Evolutionary conservation across 2,888 invertebrate genomes (phyloP).

Genomic region (Leptogaster cylindrica): DNA sequence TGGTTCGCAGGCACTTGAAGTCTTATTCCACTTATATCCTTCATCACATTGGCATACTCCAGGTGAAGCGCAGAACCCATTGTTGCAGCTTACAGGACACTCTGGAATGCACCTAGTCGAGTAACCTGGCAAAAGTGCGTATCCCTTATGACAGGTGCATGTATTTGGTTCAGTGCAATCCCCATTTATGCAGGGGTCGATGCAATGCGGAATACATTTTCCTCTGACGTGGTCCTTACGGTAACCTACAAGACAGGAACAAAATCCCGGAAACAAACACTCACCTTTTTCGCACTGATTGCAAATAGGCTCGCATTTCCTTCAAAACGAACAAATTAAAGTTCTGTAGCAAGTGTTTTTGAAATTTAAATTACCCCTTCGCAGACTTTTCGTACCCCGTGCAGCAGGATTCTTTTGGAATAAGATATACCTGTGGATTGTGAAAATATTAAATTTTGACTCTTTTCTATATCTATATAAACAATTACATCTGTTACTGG

Average conservation of each 20-base stretch:
- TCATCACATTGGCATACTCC: neutral
- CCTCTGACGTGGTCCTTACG: slow-evolving; percentile 63
- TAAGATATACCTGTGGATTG: too few species aligned
- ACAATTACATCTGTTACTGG: too few species aligned
- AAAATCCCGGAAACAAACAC: slow-evolving; percentile 9
- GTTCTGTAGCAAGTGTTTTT: too few species aligned
- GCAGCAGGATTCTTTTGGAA: too few species aligned
- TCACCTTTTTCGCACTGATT: slow-evolving; percentile 4
- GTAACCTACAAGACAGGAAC: neutral
- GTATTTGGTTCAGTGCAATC: slow-evolving; percentile 51
- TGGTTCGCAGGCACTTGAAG: slow-evolving; percentile 51
- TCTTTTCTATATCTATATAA: too few species aligned
- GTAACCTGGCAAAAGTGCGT: neutral
- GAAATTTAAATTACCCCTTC: too few species aligned
- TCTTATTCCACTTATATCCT: slow-evolving; percentile 19
- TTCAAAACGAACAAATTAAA: neutral
- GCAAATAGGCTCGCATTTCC: slow-evolving; percentile 9
- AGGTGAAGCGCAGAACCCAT: slow-evolving; percentile 36
- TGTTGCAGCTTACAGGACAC: slow-evolving; percentile 22
- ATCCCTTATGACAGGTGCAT: slow-evolving; percentile 24
- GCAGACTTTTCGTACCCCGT: too few species aligned
- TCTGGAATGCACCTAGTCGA: slow-evolving; percentile 48
- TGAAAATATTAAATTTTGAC: too few species aligned
- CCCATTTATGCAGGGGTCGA: slow-evolving; percentile 60
- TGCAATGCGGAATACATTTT: slow-evolving; percentile 59